Evolutionary conservation across 2,888 invertebrate genomes (phyloP), one percentile per base, ranked within the genome.

Genomic region (Atethmia centrago): DNA sequence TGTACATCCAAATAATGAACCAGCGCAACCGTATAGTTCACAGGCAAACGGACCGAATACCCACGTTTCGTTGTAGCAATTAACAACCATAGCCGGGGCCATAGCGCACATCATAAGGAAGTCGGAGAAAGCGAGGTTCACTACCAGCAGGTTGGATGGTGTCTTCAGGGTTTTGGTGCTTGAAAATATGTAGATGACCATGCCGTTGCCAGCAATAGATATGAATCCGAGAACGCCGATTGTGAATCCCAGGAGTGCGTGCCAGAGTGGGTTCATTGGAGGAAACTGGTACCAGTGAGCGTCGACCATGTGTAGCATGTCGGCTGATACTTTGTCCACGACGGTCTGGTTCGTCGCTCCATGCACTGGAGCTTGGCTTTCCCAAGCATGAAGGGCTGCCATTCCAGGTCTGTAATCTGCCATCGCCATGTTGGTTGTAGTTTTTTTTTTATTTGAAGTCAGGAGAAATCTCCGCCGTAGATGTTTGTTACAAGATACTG

Each of bases 81-180:
- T 98, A 85, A 98, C 96, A 67, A 98, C 97, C 97, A 98, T 98
- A 84, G 98, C 97, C 61, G 98, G 98, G 87, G 98, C 97, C 98
- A 98, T 98, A 86, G 96, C 94, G 87, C 97, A 95, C 98, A 99
- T 99, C 98, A 99, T 99, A 82, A 98, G 97, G 91, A 99, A 98
- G 92, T 99, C 99, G 71, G 98, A 98, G 93, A 99, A 97, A 42
- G 99, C 99, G 89, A 99, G 97, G 95, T 99, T 99, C 77, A 99
- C 98, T 75, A 99, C 98, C 85, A 99, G 96, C 87, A 99, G 96
- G 94, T 99, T 99, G 80, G 99, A 98, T 63, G 99, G 99, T 53
- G 99, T 99, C 87, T 98, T 97, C 77, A 99, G 96, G 65, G 94
- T 92, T 94, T 98, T 98, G 72, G 98, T 98, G 63, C 97, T 95